Base-by-base conservation (phyloP, 2,888 invertebrate genomes). In the Stegana nigrithorax region DNA sequence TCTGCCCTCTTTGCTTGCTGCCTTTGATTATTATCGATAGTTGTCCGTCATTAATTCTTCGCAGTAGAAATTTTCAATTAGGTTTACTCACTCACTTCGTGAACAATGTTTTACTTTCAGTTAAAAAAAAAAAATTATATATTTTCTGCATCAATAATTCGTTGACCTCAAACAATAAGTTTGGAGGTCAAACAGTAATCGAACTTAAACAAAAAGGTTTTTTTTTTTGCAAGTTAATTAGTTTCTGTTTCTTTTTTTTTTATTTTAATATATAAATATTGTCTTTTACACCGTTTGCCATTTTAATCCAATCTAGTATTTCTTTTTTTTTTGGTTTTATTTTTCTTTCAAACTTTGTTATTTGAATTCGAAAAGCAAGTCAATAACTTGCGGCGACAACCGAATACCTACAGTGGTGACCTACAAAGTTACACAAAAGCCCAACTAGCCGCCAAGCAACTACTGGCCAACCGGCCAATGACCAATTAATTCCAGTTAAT, bases 91-190 rank as follows among this genome's bases (percentile, higher is more conserved):
- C n/a, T n/a, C n/a, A n/a, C n/a, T n/a, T n/a, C n/a, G n/a, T n/a
- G n/a, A n/a, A n/a, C n/a, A n/a, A n/a, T n/a, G n/a, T n/a, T 12
- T 4, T n/a, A 32, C 32, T 32, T 32, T 32, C 32, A 32, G n/a
- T 12, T 32, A 12, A 10, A 32, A 32, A 32, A 32, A 32, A 32
- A 39, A 17, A 39, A n/a, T n/a, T n/a, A 60, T 59, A 62, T 39
- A 10, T 47, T 39, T 68, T 78, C 69, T 75, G 75, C 77, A 76
- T 69, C 73, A 66, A 66, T 71, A 71, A 77, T 69, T 61, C 75
- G 75, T 78, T 75, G 75, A 75, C 75, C 79, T 75, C 77, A 78
- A 78, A 60, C 57, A 60, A 51, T 57, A 51, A 69, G 66, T 57
- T 65, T 62, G 75, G 78, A 78, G 74, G 79, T 74, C 68, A 67